Evolutionary conservation across 2,888 invertebrate species (phyloP), one percentile per base, ranked within the genome.

Genomic region (Rhagophthalmus giganteus): DNA sequence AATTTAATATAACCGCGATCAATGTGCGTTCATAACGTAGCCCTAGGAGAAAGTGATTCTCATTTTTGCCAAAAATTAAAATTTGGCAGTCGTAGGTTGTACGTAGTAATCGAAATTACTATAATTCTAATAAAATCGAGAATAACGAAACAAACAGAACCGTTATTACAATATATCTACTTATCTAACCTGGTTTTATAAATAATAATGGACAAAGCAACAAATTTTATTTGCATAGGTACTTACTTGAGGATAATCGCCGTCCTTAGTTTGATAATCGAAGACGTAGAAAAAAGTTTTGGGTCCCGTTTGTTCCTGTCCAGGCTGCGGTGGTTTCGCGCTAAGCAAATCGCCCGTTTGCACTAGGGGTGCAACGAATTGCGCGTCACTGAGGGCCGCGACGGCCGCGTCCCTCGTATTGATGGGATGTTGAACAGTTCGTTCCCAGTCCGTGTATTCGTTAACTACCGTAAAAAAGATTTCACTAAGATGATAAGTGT

Each of bases 381-480:
- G 91, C 1, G 94, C 94, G 73, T 96, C 95, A 56, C 94, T 94
- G 28, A 98, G 76, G 3, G 97, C 92, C 27, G 94, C 89, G 51
- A 97, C 86, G 2, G 94, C 89, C 7, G 92, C 88, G 70, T 94
- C 93, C 55, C 92, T 80, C 4, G 90, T 90, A 68, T 90, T 92
- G 63, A 90, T 88, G 33, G 93, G 92, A 74, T 91, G 92, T 75
- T 91, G 83, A 16, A 91, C 90, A 64, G 92, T 92, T 73, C 88
- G 81, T 74, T 93, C 93, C 97, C 97, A 98, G 75, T 97, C 95
- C 49, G 96, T 97, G 77, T 98, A 98, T 70, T 97, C 96, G 74
- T 96, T 96, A 61, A 94, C 90, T 60, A 96, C 90, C 60, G 97
- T 94, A 74, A 91, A 91, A 78, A 94, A 94, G 68, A 98, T 95